A percentile compares a stretch with the other conserved stretches of the same genome.
Conservation (phyloP, 2,888 invertebrate genomes). For the Ectobius pallidus region DNA sequence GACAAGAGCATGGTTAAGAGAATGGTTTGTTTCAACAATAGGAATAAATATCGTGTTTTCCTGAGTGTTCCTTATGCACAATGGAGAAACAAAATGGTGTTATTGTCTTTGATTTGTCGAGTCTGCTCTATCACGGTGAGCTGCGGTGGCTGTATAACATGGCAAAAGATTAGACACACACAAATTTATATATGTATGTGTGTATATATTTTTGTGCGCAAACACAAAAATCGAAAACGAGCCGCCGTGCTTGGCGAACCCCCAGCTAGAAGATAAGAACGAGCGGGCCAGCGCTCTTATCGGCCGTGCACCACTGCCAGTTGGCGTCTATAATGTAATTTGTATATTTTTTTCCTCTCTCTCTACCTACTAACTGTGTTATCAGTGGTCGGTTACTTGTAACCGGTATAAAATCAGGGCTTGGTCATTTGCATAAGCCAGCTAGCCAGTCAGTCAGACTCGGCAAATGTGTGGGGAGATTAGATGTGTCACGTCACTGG, state of each 20-base stretch:
- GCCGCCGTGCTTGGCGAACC: slow-evolving; percentile 3
- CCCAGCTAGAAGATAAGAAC: slow-evolving; percentile 26
- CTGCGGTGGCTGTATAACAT: neutral
- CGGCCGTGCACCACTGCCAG: slow-evolving; percentile 32
- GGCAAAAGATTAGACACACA: slow-evolving; percentile 23
- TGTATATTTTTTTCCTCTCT: slow-evolving; percentile 42
- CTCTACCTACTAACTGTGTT: slow-evolving; percentile 16
- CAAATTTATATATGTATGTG: slow-evolving; percentile 21
- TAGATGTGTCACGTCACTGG: slow-evolving; percentile 22
- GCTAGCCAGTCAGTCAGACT: neutral
- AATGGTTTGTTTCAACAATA: too few species aligned
- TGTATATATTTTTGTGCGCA: slow-evolving; percentile 10
- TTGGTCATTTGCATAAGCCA: slow-evolving; percentile 29
- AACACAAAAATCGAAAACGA: slow-evolving; percentile 28
- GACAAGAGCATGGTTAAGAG: too few species aligned
- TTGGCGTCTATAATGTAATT: slow-evolving; percentile 44
- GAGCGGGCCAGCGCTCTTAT: slow-evolving; percentile 29
- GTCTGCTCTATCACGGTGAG: slow-evolving; percentile 1
- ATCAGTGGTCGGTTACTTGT: slow-evolving; percentile 19
- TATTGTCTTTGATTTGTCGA: slow-evolving; percentile 13
- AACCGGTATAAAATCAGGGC: slow-evolving; percentile 26
- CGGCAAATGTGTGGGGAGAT: slow-evolving; percentile 24
- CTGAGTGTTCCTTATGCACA: neutral
- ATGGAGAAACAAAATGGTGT: neutral
- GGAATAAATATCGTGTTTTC: too few species aligned